A percentile compares a stretch with the other conserved stretches of the same genome.
Evolutionary conservation across 2,797 vertebrate species (phyloP).

Genomic region (Phylloscopus collybita): DNA sequence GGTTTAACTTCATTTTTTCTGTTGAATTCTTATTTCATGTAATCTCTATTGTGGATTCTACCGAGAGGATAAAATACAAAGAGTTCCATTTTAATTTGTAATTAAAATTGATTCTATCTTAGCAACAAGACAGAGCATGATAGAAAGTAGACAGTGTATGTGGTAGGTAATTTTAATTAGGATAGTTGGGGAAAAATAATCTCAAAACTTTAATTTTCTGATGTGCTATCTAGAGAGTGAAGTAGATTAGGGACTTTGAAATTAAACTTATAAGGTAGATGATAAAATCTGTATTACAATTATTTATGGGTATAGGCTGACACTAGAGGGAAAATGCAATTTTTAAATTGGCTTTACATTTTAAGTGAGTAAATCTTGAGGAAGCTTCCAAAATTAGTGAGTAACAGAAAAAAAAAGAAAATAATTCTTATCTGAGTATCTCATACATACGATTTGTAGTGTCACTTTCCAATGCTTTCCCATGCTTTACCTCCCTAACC

Average conservation of each 20-base stretch:
- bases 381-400: not conserved
- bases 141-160: not conserved
- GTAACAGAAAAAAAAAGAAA: not conserved
- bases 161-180: not conserved
- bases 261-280: not conserved
- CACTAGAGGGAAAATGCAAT: not conserved
- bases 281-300: not conserved
- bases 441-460: not conserved
- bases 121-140: not conserved
- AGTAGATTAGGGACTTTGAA: not conserved
- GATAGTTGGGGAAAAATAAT: not conserved
- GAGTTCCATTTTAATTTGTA: not conserved
- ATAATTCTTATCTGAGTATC: not conserved
- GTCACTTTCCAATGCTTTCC: not conserved
- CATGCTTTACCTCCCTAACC: not conserved
- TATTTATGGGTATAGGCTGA: not conserved
- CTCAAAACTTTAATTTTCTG: not conserved
- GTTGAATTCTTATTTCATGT: not conserved
- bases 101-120: not conserved
- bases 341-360: not conserved
- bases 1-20: not conserved
- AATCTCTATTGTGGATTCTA: not conserved
- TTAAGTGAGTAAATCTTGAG: not conserved
- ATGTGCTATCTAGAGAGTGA: not conserved
- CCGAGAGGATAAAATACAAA: not conserved